Evolutionary conservation across 2,797 vertebrate species (phyloP), one percentile per base, ranked within the genome.

Genomic region (Danio choprae): DNA sequence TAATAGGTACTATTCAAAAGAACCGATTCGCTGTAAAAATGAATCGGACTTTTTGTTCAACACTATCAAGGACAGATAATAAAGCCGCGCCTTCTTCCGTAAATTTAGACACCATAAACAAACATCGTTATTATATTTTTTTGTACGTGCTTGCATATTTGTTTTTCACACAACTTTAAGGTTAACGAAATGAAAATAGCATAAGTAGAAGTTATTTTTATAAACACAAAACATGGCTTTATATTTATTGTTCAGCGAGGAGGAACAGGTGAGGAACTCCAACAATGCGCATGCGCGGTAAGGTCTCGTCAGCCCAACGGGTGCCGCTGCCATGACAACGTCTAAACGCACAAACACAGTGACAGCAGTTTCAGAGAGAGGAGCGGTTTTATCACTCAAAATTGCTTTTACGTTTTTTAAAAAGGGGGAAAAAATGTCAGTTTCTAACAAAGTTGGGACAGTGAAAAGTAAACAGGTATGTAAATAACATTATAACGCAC

Each of bases 391-490:
- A 36, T 10, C 7, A 1, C 3, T 18, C 1, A 15, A 65, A 48
- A 5, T 15, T 46, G n/a, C 50, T 43, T 55, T 56, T 0, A n/a
- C 15, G 4, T 29, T 44, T 53, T 53, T 53, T 53, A 48, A 48
- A 3, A 20, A 7, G 13, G n/a, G 29, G 48, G 29, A 59, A 65
- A 81, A 51, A 29, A 90, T 90, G 89, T 83, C 89, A 3, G 72
- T 83, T 13, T n/a, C 63, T 11, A 75, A 84, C 58, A 88, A 86
- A 83, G 60, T 56, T n/a, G 83, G 50, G 65, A 62, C 77, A 7
- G 48, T 65, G 5, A 77, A 51, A 44, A 82, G 84, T 81, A 92
- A 91, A 84, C 82, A 83, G 91, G 92, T 93, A 90, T 72, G 55
- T 50, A 51, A 16, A 5, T 11, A 13, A 46, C 1, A 10, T 38